Evolutionary conservation across 2,797 vertebrate species (phyloP).

Genomic region (Schizopygopsis pylzovi): DNA sequence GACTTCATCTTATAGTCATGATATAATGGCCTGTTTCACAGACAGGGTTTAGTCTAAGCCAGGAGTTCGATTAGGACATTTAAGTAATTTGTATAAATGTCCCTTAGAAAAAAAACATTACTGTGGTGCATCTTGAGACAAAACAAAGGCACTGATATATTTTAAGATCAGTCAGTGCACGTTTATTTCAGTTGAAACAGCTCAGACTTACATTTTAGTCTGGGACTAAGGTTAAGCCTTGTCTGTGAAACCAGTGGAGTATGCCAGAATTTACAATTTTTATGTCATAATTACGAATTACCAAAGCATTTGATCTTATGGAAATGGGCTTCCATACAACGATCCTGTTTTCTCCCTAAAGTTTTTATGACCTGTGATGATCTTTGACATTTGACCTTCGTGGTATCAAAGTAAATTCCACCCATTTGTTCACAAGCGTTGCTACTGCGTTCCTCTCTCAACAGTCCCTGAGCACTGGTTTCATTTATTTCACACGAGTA

Average conservation of each 20-base stretch:
- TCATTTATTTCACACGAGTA: slow-evolving; percentile 70
- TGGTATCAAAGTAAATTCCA: slow-evolving; percentile 45
- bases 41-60: no score
- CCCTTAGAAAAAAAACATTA: no score
- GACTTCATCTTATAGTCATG: neutral
- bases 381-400: slow-evolving; percentile 53
- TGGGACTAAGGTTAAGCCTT: no score
- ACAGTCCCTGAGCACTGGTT: slow-evolving; percentile 78
- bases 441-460: slow-evolving; percentile 58
- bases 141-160: no score
- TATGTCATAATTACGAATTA: neutral
- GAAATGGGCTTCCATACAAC: neutral
- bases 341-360: slow-evolving; percentile 42
- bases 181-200: no score
- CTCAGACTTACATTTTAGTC: no score
- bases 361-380: slow-evolving; percentile 55
- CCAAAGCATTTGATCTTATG: neutral
- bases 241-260: no score
- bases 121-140: no score
- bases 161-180: no score
- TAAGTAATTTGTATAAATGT: no score
- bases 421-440: slow-evolving; percentile 59
- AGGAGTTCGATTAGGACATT: no score
- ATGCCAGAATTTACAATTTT: neutral
- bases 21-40: no score